Conservation (phyloP, 2,113 vertebrate genomes). For the Irena cyanogastra region DNA sequence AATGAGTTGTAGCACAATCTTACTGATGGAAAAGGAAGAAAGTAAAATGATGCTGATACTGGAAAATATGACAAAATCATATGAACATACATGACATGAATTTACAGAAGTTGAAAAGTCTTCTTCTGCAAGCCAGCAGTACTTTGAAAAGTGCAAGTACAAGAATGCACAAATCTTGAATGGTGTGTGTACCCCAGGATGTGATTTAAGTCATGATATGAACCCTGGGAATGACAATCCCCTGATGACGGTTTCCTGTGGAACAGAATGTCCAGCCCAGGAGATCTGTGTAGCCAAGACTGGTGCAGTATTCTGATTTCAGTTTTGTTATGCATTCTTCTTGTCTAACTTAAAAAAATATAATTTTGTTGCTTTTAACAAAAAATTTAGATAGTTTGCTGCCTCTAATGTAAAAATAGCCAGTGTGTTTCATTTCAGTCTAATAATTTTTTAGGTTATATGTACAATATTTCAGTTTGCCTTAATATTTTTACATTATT, state of each 20-base stretch:
- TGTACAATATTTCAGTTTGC: background rate
- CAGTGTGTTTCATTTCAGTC: background rate
- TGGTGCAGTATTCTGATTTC: background rate
- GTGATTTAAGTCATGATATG: fast-evolving
- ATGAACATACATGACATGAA: background rate
- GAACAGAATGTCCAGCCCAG: background rate
- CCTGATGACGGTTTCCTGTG: background rate
- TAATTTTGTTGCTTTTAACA: background rate
- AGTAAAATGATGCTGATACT: background rate
- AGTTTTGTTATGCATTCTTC: background rate
- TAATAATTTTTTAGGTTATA: background rate
- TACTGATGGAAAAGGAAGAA: background rate
- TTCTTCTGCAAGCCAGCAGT: background rate
- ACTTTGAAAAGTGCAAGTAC: background rate
- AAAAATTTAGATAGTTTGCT: background rate
- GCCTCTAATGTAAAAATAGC: background rate
- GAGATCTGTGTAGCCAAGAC: background rate
- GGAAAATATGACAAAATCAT: background rate
- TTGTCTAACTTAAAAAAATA: background rate
- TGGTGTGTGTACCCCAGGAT: background rate
- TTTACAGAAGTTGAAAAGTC: background rate
- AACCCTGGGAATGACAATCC: background rate
- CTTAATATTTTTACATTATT: background rate
- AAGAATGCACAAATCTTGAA: background rate
- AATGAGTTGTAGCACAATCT: background rate